phyloP scores from a whole-genome alignment of 2,113 vertebrate genomes.

The Pelecanoides urinatrix region DNA sequence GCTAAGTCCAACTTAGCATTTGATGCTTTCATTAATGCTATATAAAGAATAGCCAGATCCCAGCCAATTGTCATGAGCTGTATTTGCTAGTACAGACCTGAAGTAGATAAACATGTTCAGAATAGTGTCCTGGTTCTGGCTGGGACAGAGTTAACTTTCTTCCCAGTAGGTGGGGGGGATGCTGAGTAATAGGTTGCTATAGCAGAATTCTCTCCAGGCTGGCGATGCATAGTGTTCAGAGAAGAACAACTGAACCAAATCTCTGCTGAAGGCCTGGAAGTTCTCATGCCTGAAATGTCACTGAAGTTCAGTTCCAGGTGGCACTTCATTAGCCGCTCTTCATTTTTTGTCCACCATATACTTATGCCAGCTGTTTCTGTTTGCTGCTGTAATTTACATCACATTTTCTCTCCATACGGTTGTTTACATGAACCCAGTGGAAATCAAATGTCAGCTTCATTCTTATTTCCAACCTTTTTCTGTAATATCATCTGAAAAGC shows the following conservation, averaged over 20 bases:
- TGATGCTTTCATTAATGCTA: not conserved
- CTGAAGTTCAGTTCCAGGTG: slow-evolving; percentile 17
- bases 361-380: slow-evolving; percentile 43
- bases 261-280: not conserved
- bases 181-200: not conserved
- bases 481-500: slow-evolving; percentile 54
- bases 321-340: slow-evolving; percentile 34
- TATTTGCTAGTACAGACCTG: not conserved
- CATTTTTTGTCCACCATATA: slow-evolving; percentile 47
- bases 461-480: slow-evolving; percentile 46
- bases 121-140: not conserved
- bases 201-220: not conserved
- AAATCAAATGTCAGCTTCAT: slow-evolving; percentile 63
- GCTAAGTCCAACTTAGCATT: not conserved
- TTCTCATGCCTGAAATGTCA: slow-evolving; percentile 2
- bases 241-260: not conserved
- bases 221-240: not conserved
- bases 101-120: not conserved
- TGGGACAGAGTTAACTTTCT: no score
- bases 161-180: no score
- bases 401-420: slow-evolving; percentile 16
- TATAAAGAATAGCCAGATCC: not conserved
- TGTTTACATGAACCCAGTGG: slow-evolving; percentile 58
- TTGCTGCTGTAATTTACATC: slow-evolving; percentile 61
- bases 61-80: not conserved